Conservation (phyloP, 2,888 invertebrate genomes). For the Aphidius colemani region DNA sequence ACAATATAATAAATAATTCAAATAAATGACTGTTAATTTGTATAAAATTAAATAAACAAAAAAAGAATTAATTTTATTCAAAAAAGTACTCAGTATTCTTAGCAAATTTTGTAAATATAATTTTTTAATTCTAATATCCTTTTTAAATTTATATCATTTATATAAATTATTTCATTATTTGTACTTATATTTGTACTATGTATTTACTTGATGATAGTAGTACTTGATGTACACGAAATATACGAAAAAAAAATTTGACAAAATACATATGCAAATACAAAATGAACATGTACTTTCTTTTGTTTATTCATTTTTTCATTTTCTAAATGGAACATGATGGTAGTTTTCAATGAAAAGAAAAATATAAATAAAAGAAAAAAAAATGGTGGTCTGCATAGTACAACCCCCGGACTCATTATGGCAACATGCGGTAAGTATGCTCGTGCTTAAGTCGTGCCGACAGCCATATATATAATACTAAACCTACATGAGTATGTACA, state of each 20-base stretch:
- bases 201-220: not conserved
- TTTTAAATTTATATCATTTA: not conserved
- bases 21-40: too few relatives aligned
- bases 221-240: not conserved
- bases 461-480: conserved; percentile 24
- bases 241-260: not conserved
- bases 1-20: too few relatives aligned
- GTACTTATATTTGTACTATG: too few relatives aligned
- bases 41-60: too few relatives aligned
- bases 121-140: not conserved
- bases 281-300: not conserved
- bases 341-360: conserved; percentile 21
- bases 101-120: too few relatives aligned
- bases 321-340: conserved; percentile 37
- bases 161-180: too few relatives aligned
- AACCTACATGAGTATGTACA: too few relatives aligned
- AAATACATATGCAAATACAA: not conserved
- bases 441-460: conserved; percentile 48
- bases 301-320: too few relatives aligned
- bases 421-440: conserved; percentile 56
- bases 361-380: conserved; percentile 22
- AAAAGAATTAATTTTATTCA: too few relatives aligned
- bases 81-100: too few relatives aligned
- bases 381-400: not conserved
- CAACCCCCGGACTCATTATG: conserved; percentile 52